phyloP scores from a whole-genome alignment of 2,797 vertebrate genomes.

The Alcedo quadribrachys region DNA sequence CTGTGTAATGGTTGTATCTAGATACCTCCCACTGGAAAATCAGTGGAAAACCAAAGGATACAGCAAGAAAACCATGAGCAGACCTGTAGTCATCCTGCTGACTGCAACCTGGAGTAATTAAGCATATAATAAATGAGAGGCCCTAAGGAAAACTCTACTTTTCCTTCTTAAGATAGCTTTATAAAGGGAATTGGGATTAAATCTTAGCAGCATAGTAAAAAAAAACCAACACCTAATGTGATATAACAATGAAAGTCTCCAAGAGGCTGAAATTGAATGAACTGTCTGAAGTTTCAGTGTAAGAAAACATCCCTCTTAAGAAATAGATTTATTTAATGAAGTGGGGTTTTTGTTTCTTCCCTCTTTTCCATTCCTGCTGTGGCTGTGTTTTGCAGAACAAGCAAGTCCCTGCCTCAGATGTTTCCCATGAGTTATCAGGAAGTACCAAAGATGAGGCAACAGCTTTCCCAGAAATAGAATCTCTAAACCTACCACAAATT shows the following conservation, averaged over 20 bases:
- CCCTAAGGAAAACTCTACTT: not conserved
- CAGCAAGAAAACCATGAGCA: not conserved
- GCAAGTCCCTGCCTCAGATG: not conserved
- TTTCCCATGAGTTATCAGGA: slow-evolving; percentile 23
- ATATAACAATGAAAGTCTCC: not conserved
- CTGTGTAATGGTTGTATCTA: not conserved
- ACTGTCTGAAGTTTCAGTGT: not conserved
- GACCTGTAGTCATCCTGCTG: not conserved
- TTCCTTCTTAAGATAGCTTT: not conserved
- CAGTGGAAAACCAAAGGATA: not conserved
- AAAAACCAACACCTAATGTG: not conserved
- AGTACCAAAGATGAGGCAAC: slow-evolving; percentile 8
- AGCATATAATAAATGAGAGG: not conserved
- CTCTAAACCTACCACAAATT: not conserved
- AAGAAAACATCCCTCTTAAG: not conserved
- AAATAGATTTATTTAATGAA: not conserved
- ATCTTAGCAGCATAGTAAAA: not conserved
- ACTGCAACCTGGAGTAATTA: not conserved
- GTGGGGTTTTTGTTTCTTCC: not conserved
- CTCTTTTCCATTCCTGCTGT: not conserved
- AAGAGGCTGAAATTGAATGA: not conserved
- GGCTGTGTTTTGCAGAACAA: slow-evolving; percentile 12
- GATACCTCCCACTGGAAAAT: not conserved
- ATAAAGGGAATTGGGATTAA: not conserved
- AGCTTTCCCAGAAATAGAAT: not conserved